A percentile compares a stretch with the other conserved stretches of the same genome.
These are phyloP conservation scores for Drosophila hamatofila DNA, from an alignment of 2,888 invertebrate species.

Conservation along the genomic window DNA sequence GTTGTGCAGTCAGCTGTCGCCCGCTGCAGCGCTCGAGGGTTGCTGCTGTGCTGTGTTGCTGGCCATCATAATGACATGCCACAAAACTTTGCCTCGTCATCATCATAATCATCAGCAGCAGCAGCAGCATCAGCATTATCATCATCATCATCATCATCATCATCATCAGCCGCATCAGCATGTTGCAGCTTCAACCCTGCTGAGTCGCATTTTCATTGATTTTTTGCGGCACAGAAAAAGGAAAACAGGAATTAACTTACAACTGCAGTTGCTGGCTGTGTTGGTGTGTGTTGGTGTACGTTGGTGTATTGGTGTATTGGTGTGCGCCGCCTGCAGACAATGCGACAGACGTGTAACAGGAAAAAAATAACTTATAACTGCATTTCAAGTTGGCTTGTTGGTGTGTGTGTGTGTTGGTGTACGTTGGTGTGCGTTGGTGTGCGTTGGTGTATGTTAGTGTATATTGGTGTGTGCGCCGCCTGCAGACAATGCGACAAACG, in stretches of 20 bases:
- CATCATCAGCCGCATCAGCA: constrained; percentile 20
- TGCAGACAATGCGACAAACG: constrained; percentile 65
- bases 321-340: constrained; percentile 51
- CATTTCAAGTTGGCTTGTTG: constrained; percentile 58
- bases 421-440: constrained; percentile 50
- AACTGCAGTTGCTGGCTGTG: constrained; percentile 67
- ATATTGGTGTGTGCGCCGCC: constrained; percentile 46
- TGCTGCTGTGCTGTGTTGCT: constrained; percentile 61
- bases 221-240: constrained; percentile 51
- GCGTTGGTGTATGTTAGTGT: constrained; percentile 41
- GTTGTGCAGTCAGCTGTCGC: constrained; percentile 71
- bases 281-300: constrained; percentile 21
- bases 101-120: constrained; percentile 1
- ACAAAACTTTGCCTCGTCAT: constrained; percentile 44
- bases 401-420: constrained; percentile 46
- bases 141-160: constrained; percentile 7
- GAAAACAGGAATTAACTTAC: constrained; percentile 47
- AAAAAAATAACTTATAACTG: constrained; percentile 59
- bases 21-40: constrained; percentile 70
- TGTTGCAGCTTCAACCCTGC: constrained; percentile 70
- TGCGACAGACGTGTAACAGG: constrained; percentile 53
- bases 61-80: constrained; percentile 78
- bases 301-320: constrained; percentile 13
- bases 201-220: constrained; percentile 69
- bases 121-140: neutral